A percentile compares a stretch with the other conserved stretches of the same genome.
These are phyloP conservation scores for Mesorhabditis belari DNA, from an alignment of 2,888 invertebrate genomes.

Conservation along the genomic window DNA sequence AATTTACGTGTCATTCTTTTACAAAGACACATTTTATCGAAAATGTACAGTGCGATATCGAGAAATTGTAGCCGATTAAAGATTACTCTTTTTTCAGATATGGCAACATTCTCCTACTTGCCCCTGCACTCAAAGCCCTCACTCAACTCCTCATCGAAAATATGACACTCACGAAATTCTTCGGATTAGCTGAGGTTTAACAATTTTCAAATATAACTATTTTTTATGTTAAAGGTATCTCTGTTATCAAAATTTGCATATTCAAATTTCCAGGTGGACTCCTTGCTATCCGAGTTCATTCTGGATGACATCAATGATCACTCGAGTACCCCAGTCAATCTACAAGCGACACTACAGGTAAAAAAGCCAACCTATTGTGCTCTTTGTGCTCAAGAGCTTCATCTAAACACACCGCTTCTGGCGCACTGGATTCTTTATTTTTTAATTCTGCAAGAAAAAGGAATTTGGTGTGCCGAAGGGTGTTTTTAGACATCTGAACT, in stretches of 20 bases:
- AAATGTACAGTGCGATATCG: no score
- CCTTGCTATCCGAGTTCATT: slow-evolving; percentile 48
- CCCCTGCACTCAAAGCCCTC: slow-evolving; percentile 50
- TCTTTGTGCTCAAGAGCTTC: no score
- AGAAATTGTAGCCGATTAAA: no score
- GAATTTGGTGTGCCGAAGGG: no score
- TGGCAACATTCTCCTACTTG: slow-evolving; percentile 45
- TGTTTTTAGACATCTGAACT: no score
- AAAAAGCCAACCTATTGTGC: no score
- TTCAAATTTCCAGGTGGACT: slow-evolving; percentile 32
- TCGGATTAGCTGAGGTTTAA: slow-evolving; percentile 46
- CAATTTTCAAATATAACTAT: neutral
- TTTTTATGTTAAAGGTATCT: no score
- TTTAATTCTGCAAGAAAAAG: no score
- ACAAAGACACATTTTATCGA: no score
- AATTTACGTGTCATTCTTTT: neutral
- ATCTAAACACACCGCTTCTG: no score
- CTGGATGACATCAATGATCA: slow-evolving; percentile 47
- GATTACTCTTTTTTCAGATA: no score
- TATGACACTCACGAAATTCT: slow-evolving; percentile 52
- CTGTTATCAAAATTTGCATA: neutral
- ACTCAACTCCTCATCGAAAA: slow-evolving; percentile 52
- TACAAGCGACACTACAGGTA: slow-evolving; percentile 6
- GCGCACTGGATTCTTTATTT: no score
- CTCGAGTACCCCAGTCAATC: slow-evolving; percentile 9